These are phyloP conservation scores for Adineta ricciae DNA, from an alignment of 2,888 invertebrate genomes.

Conservation along the genomic window DNA sequence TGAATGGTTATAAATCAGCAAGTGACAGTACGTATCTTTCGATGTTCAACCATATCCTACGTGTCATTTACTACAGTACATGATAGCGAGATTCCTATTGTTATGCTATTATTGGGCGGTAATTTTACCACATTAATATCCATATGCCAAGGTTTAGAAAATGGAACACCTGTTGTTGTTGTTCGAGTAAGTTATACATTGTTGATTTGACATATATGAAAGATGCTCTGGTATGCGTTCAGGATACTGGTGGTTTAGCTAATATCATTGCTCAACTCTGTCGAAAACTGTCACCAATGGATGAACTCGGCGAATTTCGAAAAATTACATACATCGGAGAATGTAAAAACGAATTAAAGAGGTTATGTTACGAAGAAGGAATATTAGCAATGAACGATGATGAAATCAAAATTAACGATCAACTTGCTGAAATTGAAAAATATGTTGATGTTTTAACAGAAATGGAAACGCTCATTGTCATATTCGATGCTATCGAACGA, in stretches of 20 bases:
- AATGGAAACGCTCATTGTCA: neutral
- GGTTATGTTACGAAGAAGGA: too few relatives aligned
- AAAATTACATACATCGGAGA: too few relatives aligned
- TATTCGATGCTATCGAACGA: neutral
- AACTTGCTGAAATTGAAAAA: neutral
- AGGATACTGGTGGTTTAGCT: too few relatives aligned
- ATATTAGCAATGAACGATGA: too few relatives aligned
- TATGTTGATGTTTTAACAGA: neutral
- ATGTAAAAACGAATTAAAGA: too few relatives aligned
- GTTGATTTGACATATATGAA: too few relatives aligned
- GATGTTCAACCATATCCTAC: too few relatives aligned
- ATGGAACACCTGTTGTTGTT: slow-evolving; percentile 25
- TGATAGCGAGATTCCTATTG: slow-evolving; percentile 41
- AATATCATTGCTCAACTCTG: too few relatives aligned
- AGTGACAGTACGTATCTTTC: too few relatives aligned
- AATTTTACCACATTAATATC: slow-evolving; percentile 44
- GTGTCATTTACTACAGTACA: neutral
- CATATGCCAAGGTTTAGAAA: slow-evolving; percentile 6
- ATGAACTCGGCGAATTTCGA: too few relatives aligned
- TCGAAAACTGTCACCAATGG: too few relatives aligned
- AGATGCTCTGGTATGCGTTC: neutral
- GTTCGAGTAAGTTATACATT: neutral
- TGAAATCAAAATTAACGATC: neutral
- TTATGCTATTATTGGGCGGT: slow-evolving; percentile 47
- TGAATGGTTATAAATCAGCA: too few relatives aligned